Base-by-base conservation (phyloP, 2,113 vertebrate genomes). In the Pteruthius melanotis region DNA sequence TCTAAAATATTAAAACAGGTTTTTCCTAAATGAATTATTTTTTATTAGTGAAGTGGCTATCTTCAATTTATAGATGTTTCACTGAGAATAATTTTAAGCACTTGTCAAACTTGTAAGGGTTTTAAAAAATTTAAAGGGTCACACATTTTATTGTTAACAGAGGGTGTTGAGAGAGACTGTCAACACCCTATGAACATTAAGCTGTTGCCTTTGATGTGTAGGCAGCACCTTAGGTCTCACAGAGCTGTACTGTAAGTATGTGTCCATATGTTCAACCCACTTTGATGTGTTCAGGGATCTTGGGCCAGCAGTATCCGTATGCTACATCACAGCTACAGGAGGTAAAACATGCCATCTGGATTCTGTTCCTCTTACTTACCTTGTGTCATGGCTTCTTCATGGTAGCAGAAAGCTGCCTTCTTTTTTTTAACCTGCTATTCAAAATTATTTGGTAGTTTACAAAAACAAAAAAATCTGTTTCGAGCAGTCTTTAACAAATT, bases 81-180 rank as follows among this genome's bases (percentile, higher is more conserved):
- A 49, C 52, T 21, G 13, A 79, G 59, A 70, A 83, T 16, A 71
- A 66, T 93, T 94, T 83, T 83, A 77, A 89, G 20, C 76, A 52
- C 80, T 95, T 92, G 76, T 89, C 89, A 93, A 93, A 86, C 72
- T 70, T 63, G 52, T 47, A 87, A 90, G 45, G 54, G 45, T 80
- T 90, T 87, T 2, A 20, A 71, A 90, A 83, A 47, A 84, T 50
- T 0, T 75, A 40, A 87, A 74, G 76, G 76, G 94, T 87, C 79
- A 77, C 96, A 97, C 89, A 40, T 96, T 96, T 94, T 83, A 94
- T 93, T 96, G 93, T 94, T 95, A 94, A 71, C 76, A 86, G 89
- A 92, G 95, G 69, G 93, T 95, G 96, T 83, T 82, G 83, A 94
- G 86, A 83, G 71, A 83, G 76, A 87, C 56, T 96, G 93, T 93